Evolutionary conservation across 2,797 vertebrate species (phyloP).

Genomic region (Coreius guichenoti): DNA sequence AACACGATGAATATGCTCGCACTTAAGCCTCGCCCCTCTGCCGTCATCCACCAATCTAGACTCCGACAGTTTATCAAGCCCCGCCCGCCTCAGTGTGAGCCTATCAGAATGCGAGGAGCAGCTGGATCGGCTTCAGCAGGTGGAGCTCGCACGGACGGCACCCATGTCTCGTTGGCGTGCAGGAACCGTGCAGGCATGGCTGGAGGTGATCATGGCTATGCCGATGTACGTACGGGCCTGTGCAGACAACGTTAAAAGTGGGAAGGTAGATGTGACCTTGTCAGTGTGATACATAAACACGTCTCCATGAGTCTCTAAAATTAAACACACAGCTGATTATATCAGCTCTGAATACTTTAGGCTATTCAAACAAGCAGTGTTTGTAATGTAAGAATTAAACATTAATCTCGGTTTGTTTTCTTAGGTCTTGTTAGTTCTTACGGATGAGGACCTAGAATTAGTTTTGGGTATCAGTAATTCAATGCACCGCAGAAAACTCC

Average conservation of each 20-base stretch:
- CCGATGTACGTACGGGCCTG: constrained; percentile 87
- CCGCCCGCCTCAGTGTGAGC: constrained; percentile 78
- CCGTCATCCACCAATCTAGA: constrained; percentile 69
- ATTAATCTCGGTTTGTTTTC: constrained; percentile 28
- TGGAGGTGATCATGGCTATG: constrained; percentile 92
- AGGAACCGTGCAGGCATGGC: constrained; percentile 86
- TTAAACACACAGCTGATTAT: background rate
- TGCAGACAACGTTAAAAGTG: constrained; percentile 87
- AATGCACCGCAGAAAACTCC: constrained; percentile 86
- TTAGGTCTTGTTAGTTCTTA: constrained; percentile 84
- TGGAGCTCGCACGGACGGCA: constrained; percentile 81
- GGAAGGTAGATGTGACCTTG: constrained; percentile 77
- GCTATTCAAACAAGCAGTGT: background rate
- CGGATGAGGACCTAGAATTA: constrained; percentile 85
- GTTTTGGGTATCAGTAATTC: constrained; percentile 83
- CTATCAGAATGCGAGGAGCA: constrained; percentile 87
- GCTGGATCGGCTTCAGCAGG: constrained; percentile 85
- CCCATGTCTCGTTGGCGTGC: constrained; percentile 90
- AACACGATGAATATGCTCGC: background rate
- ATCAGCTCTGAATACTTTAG: background rate
- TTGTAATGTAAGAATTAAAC: background rate
- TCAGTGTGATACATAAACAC: background rate
- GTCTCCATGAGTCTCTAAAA: background rate
- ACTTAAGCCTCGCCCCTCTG: constrained; percentile 39
- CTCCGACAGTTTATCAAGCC: constrained; percentile 79